phyloP scores from a whole-genome alignment of 2,797 vertebrate genomes.

The Heteromormyrus szaboi region DNA sequence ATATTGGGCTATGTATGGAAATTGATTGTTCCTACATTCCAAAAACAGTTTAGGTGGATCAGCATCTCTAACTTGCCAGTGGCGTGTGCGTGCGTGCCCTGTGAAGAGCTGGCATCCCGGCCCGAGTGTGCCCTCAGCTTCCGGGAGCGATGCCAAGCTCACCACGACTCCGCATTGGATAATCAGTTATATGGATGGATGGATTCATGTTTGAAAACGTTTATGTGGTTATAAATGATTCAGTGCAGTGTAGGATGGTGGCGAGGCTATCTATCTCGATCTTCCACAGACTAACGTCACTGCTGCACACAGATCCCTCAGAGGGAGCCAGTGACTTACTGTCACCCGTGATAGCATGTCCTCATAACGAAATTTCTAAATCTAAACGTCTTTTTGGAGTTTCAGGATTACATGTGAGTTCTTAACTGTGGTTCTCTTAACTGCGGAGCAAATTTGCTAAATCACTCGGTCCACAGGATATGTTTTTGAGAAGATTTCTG shows the following conservation, averaged over 20 bases:
- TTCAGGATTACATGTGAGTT: not conserved
- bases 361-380: not conserved
- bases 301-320: not conserved
- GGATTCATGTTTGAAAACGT: slow-evolving; percentile 8
- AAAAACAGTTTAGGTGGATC: not conserved
- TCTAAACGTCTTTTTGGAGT: not conserved
- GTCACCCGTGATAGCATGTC: not conserved
- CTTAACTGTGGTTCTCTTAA: not conserved
- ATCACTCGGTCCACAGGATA: not conserved
- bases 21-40: not conserved
- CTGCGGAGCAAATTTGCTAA: not conserved
- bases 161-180: not conserved
- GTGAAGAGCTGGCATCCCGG: not conserved
- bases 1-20: not conserved
- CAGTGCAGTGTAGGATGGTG: not conserved
- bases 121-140: not conserved
- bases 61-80: not conserved
- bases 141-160: not conserved
- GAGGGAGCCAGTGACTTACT: not conserved
- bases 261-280: not conserved
- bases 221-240: slow-evolving; percentile 8
- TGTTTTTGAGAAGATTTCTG: not conserved
- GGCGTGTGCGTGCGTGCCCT: not conserved
- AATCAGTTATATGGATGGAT: slow-evolving; percentile 5
- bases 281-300: not conserved